A percentile compares a stretch with the other conserved stretches of the same genome.
Conservation (phyloP, 2,797 vertebrate genomes). For the Distichodus sexfasciatus region DNA sequence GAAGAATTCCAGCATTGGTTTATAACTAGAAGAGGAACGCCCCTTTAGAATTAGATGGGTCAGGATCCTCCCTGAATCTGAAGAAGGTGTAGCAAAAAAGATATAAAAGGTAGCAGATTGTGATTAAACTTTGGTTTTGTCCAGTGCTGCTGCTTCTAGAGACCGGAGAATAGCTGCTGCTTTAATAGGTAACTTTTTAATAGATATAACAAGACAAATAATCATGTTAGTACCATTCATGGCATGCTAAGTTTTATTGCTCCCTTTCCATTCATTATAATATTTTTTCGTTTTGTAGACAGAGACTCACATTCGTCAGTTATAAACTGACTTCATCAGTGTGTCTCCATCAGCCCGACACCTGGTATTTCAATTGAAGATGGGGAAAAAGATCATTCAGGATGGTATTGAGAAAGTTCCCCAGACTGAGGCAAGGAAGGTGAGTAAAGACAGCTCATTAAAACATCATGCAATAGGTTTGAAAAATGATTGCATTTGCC, state of each 20-base stretch:
- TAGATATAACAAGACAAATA: too few relatives aligned
- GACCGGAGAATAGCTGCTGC: background rate
- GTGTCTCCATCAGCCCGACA: background rate
- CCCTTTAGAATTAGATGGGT: background rate
- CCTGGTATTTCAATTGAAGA: background rate
- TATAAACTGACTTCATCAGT: background rate
- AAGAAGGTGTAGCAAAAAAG: background rate
- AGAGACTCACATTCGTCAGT: background rate
- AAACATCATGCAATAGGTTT: too few relatives aligned
- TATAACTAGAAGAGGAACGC: too few relatives aligned
- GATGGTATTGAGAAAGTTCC: background rate
- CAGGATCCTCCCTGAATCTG: background rate
- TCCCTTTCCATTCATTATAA: too few relatives aligned
- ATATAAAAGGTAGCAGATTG: slow-evolving; percentile 17
- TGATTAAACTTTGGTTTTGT: background rate
- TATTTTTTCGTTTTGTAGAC: background rate
- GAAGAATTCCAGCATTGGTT: too few relatives aligned
- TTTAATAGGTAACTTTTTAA: too few relatives aligned
- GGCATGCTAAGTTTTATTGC: too few relatives aligned
- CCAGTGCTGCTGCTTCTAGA: background rate
- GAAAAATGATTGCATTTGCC: too few relatives aligned
- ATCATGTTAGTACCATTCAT: too few relatives aligned
- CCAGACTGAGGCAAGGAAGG: slow-evolving; percentile 9
- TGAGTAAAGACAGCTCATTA: background rate
- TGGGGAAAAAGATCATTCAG: slow-evolving; percentile 24